Evolutionary conservation across 1,140 invertebrate species (phyloP).

Genomic region (Ericerus pela): DNA sequence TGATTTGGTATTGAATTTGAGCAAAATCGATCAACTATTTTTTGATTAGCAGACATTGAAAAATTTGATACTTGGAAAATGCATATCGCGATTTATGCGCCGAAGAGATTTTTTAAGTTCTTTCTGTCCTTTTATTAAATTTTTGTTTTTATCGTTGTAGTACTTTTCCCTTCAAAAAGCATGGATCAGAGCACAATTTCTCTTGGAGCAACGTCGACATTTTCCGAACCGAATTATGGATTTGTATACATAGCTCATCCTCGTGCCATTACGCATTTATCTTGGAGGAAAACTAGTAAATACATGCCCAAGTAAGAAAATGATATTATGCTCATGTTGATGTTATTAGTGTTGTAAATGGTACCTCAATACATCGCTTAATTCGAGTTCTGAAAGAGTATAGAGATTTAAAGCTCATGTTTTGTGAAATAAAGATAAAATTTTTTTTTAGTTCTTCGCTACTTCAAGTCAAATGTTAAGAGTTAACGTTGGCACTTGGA

Average conservation of each 20-base stretch:
- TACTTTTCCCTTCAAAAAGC: conserved; percentile 46
- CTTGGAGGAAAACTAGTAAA: conserved; percentile 95
- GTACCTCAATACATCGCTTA: too few relatives aligned
- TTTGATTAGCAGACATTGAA: neutral
- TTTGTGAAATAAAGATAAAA: too few relatives aligned
- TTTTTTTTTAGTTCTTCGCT: too few relatives aligned
- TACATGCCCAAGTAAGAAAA: conserved; percentile 93
- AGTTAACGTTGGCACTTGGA: neutral
- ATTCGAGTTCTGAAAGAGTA: too few relatives aligned
- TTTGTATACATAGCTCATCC: conserved; percentile 96
- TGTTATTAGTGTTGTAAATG: neutral
- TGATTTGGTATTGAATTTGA: too few relatives aligned
- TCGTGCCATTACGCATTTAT: conserved; percentile 83
- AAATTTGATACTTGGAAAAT: neutral
- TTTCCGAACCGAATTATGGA: conserved; percentile 61
- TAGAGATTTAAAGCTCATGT: too few relatives aligned
- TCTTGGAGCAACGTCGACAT: conserved; percentile 31
- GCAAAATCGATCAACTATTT: too few relatives aligned
- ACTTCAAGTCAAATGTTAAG: too few relatives aligned
- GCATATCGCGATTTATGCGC: neutral
- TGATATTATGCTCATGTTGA: too few relatives aligned
- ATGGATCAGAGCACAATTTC: conserved; percentile 32
- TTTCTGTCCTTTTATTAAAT: too few relatives aligned
- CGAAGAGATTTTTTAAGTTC: too few relatives aligned
- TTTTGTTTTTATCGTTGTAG: conserved; percentile 31